Percentiles rank a stretch among this genome's conserved stretches.
Evolutionary conservation across 2,113 vertebrate species (phyloP).

Genomic region (Carassius auratus): DNA sequence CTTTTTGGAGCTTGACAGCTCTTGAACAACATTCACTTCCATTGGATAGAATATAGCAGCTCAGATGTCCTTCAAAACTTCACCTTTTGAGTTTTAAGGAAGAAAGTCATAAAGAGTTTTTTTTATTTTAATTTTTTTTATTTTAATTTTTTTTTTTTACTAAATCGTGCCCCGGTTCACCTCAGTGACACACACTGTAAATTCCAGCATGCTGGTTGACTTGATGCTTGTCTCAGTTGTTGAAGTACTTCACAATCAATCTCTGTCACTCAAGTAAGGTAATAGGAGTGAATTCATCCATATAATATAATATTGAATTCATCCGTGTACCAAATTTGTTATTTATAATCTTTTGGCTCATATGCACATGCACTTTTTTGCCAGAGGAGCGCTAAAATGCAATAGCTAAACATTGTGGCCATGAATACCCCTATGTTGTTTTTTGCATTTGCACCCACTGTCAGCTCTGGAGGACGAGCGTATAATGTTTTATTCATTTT

Average conservation of each 20-base stretch:
- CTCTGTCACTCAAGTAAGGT: constrained; percentile 63
- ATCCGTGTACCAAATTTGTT: constrained; percentile 62
- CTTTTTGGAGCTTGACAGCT: too few relatives aligned
- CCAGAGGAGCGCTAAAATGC: too few relatives aligned
- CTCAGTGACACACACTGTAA: neutral
- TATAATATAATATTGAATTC: constrained; percentile 64
- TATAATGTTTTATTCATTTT: too few relatives aligned
- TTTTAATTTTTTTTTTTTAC: neutral
- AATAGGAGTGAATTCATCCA: constrained; percentile 59
- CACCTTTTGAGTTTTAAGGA: neutral
- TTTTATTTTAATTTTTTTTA: too few relatives aligned
- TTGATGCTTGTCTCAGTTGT: constrained; percentile 23
- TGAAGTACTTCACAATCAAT: constrained; percentile 63
- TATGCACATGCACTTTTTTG: too few relatives aligned
- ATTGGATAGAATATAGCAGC: neutral
- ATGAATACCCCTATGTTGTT: too few relatives aligned
- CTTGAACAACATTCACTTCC: too few relatives aligned
- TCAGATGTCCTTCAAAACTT: neutral
- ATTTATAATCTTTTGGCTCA: too few relatives aligned
- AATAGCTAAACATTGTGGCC: too few relatives aligned
- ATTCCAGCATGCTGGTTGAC: neutral
- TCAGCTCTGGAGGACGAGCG: too few relatives aligned
- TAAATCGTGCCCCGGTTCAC: neutral
- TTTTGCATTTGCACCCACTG: too few relatives aligned
- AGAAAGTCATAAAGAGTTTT: neutral